A percentile compares a stretch with the other conserved stretches of the same genome.
Evolutionary conservation across 2,797 vertebrate species (phyloP).

Genomic region (Pampus argenteus): DNA sequence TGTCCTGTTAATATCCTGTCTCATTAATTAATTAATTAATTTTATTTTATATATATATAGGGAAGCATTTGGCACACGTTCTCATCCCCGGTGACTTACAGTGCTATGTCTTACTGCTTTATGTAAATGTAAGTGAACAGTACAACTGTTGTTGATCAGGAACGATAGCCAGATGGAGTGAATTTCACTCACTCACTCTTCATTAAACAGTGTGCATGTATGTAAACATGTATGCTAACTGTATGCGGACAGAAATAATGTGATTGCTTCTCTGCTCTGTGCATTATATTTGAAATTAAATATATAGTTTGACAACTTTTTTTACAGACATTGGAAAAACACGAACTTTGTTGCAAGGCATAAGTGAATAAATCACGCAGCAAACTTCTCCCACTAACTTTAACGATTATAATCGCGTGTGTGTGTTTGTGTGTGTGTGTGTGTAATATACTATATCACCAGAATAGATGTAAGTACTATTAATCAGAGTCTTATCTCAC

Average conservation of each 20-base stretch:
- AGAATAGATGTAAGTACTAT: neutral
- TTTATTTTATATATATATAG: constrained; percentile 26
- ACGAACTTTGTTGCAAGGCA: neutral
- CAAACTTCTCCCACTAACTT: neutral
- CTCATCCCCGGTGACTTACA: constrained; percentile 17
- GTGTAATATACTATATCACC: neutral
- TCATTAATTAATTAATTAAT: too few species aligned
- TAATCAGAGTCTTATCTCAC: constrained; percentile 15
- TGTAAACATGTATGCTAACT: constrained; percentile 12
- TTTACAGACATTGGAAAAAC: neutral
- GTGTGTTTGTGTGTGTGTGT: neutral
- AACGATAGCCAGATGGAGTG: constrained; percentile 26
- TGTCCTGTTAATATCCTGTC: constrained; percentile 27
- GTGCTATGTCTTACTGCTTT: constrained; percentile 15
- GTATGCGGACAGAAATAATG: neutral
- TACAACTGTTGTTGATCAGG: constrained; percentile 23
- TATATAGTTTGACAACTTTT: neutral
- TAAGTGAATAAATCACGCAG: neutral
- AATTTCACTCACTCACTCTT: constrained; percentile 10
- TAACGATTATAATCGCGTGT: neutral
- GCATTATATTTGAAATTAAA: neutral
- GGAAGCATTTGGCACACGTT: constrained; percentile 32
- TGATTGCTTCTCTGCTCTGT: neutral
- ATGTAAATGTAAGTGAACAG: constrained; percentile 31
- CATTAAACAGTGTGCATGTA: neutral